phyloP scores from a whole-genome alignment of 23 tunicate species.

The Styela clava region DNA sequence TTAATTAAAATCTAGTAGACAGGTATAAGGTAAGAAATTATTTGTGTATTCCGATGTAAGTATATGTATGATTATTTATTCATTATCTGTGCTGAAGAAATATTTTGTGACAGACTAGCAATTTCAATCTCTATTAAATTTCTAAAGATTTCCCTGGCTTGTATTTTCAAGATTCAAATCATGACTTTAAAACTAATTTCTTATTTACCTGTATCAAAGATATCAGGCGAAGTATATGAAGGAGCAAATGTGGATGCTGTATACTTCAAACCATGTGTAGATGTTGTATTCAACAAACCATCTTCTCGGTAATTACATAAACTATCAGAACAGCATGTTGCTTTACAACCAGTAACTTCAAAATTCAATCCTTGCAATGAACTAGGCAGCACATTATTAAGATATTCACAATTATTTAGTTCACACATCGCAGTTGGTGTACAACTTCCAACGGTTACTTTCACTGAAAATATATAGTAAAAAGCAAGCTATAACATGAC shows the following conservation, averaged over 20 bases:
- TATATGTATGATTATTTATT: too few species aligned
- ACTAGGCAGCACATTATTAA: slow-evolving; percentile 3
- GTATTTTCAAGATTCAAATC: too few species aligned
- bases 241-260: background rate
- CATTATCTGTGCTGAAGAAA: too few species aligned
- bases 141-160: too few species aligned
- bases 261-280: background rate
- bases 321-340: background rate
- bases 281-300: background rate
- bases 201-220: background rate
- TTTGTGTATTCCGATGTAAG: too few species aligned
- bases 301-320: background rate
- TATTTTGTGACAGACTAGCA: too few species aligned
- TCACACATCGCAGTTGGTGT: background rate
- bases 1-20: too few species aligned
- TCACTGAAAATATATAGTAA: background rate
- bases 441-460: background rate
- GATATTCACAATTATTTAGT: background rate
- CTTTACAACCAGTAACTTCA: background rate
- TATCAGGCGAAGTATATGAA: background rate
- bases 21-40: too few species aligned
- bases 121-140: too few species aligned
- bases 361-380: background rate
- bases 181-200: too few species aligned
- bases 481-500: too few species aligned